phyloP scores from a whole-genome alignment of 2,113 vertebrate species.

The Rhea americana region DNA sequence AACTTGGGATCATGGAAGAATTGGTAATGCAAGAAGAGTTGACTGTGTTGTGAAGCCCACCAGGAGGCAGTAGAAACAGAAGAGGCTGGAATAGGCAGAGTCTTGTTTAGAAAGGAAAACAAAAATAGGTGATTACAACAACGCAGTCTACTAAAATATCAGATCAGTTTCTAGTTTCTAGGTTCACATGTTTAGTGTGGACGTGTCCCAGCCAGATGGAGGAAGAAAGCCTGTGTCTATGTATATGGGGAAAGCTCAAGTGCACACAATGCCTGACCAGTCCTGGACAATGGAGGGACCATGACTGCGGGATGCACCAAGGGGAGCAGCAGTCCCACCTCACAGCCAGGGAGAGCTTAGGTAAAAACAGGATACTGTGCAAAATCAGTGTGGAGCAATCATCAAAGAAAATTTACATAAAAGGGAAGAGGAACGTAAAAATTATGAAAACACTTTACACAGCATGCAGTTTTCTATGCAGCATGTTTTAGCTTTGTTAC shows the following conservation, averaged over 20 bases:
- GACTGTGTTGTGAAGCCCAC: not conserved
- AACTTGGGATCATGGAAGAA: not conserved
- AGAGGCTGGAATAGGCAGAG: not conserved
- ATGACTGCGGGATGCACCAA: no score
- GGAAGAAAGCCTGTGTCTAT: rapidly evolving
- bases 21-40: not conserved
- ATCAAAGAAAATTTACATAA: not conserved
- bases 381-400: not conserved
- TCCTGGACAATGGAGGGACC: rapidly evolving
- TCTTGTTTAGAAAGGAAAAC: rapidly evolving
- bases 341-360: not conserved
- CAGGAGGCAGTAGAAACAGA: not conserved
- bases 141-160: not conserved
- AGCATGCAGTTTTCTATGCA: not conserved
- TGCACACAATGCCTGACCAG: rapidly evolving
- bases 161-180: not conserved
- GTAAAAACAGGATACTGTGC: not conserved
- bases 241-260: not conserved
- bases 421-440: not conserved
- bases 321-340: not conserved
- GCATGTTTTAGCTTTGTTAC: not conserved
- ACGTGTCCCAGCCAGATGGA: not conserved
- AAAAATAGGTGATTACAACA: not conserved
- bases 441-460: not conserved
- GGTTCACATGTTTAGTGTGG: not conserved